Conservation (phyloP, 2,888 invertebrate species). For the Zygaena filipendulae region DNA sequence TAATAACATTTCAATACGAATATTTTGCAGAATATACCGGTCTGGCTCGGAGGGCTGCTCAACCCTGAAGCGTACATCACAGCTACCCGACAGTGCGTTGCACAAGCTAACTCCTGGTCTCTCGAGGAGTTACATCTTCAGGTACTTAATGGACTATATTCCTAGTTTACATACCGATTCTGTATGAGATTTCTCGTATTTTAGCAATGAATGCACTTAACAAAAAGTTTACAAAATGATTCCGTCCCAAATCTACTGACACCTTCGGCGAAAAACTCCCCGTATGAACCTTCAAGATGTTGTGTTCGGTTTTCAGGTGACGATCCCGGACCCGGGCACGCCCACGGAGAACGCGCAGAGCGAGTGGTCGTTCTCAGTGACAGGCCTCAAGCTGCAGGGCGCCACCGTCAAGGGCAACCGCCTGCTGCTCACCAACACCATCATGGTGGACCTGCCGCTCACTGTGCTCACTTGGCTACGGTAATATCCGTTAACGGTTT, state of each 20-base stretch:
- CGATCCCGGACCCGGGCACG: constrained; percentile 69
- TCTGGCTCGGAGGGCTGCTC: constrained; percentile 97
- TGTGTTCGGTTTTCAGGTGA: too few relatives aligned
- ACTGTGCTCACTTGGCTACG: constrained; percentile 92
- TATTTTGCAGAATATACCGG: constrained; percentile 88
- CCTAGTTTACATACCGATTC: too few relatives aligned
- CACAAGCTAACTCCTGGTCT: constrained; percentile 96
- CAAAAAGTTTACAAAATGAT: too few relatives aligned
- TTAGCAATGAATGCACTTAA: too few relatives aligned
- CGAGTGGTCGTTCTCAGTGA: constrained; percentile 76
- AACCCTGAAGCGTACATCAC: constrained; percentile 99
- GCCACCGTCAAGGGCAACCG: constrained; percentile 94
- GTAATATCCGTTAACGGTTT: constrained; percentile 38
- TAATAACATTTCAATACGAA: too few relatives aligned
- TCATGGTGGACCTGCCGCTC: constrained; percentile 92
- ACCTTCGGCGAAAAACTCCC: too few relatives aligned
- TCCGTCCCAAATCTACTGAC: too few relatives aligned
- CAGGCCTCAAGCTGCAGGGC: constrained; percentile 94
- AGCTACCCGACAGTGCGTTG: constrained; percentile 98
- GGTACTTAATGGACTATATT: constrained; percentile 73
- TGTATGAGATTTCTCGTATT: too few relatives aligned
- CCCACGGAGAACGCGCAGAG: constrained; percentile 71
- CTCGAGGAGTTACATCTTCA: constrained; percentile 94
- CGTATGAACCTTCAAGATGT: too few relatives aligned
- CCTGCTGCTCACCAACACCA: constrained; percentile 90